These are phyloP conservation scores for Cremastinae sp. DNA, from an alignment of 2,888 invertebrate species.

Conservation along the genomic window DNA sequence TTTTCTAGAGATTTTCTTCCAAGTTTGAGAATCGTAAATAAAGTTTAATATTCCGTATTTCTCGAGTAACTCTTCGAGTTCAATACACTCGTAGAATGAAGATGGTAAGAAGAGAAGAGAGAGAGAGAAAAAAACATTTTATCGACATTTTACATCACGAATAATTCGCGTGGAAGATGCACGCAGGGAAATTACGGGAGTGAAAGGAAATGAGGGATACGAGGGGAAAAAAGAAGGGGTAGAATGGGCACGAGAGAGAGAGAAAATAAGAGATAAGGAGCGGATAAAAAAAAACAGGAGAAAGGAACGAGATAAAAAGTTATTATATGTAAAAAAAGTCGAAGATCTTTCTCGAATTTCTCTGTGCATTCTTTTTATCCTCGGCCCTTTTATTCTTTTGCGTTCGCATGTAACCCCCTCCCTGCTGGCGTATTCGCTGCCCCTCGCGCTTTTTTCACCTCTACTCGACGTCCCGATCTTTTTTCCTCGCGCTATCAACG, in stretches of 20 bases:
- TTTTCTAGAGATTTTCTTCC: slow-evolving; percentile 20
- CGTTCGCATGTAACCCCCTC: slow-evolving; percentile 22
- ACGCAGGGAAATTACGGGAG: slow-evolving; percentile 40
- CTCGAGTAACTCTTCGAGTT: slow-evolving; percentile 17
- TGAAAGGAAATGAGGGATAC: slow-evolving; percentile 10
- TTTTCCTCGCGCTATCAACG: slow-evolving; percentile 12
- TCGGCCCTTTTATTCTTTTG: slow-evolving; percentile 49
- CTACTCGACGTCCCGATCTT: slow-evolving; percentile 13
- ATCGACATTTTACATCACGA: slow-evolving; percentile 51
- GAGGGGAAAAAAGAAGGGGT: background rate
- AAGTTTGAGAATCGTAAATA: slow-evolving; percentile 26
- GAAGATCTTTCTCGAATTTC: background rate
- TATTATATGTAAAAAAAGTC: slow-evolving; percentile 24
- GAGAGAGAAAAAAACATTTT: slow-evolving; percentile 30
- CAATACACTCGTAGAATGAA: slow-evolving; percentile 35
- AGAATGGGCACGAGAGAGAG: slow-evolving; percentile 14
- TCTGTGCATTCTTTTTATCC: slow-evolving; percentile 51
- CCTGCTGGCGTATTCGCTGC: slow-evolving; percentile 8
- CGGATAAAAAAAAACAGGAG: slow-evolving; percentile 20
- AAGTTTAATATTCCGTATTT: slow-evolving; percentile 32
- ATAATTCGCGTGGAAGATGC: slow-evolving; percentile 45
- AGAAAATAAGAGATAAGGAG: slow-evolving; percentile 14
- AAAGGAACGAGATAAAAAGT: slow-evolving; percentile 40
- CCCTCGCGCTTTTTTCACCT: slow-evolving; percentile 4
- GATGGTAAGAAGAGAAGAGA: slow-evolving; percentile 9